phyloP scores from a whole-genome alignment of 2,888 invertebrate genomes.

The Epistrophella euchroma region DNA sequence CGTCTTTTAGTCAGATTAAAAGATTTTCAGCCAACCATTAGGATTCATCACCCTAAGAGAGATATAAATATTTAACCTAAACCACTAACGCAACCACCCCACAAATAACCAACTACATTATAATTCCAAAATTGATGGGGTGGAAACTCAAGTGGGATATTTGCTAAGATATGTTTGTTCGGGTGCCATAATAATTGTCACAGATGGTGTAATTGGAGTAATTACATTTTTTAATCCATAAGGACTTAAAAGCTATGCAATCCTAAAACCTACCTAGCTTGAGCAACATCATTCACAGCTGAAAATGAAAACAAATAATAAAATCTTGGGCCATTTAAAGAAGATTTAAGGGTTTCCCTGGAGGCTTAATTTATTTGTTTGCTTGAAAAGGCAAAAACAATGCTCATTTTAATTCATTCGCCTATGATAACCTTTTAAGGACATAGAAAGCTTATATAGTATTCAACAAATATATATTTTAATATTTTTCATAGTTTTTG shows the following conservation, averaged over 20 bases:
- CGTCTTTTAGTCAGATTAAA: constrained; percentile 53
- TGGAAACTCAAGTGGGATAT: constrained; percentile 73
- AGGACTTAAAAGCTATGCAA: constrained; percentile 78
- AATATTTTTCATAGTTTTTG: no score
- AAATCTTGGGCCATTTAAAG: constrained; percentile 50
- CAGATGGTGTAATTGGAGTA: constrained; percentile 84
- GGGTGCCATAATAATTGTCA: constrained; percentile 82
- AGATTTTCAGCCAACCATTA: constrained; percentile 44
- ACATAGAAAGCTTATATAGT: not conserved
- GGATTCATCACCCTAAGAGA: constrained; percentile 27
- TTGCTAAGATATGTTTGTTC: constrained; percentile 61
- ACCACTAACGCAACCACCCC: constrained; percentile 27
- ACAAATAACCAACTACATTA: constrained; percentile 22
- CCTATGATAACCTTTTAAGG: not conserved
- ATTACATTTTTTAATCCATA: constrained; percentile 83
- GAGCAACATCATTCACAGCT: constrained; percentile 49
- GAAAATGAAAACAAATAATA: constrained; percentile 63
- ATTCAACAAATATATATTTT: no score
- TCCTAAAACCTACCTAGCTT: not conserved
- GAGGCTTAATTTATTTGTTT: not conserved
- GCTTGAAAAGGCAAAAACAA: not conserved
- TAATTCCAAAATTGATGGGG: constrained; percentile 68
- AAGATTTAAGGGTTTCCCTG: not conserved
- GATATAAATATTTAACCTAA: constrained; percentile 45
- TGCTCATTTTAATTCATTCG: no score